A percentile compares a stretch with the other conserved stretches of the same genome.
Conservation (phyloP, 2,113 vertebrate genomes). For the Nothocercus julius region DNA sequence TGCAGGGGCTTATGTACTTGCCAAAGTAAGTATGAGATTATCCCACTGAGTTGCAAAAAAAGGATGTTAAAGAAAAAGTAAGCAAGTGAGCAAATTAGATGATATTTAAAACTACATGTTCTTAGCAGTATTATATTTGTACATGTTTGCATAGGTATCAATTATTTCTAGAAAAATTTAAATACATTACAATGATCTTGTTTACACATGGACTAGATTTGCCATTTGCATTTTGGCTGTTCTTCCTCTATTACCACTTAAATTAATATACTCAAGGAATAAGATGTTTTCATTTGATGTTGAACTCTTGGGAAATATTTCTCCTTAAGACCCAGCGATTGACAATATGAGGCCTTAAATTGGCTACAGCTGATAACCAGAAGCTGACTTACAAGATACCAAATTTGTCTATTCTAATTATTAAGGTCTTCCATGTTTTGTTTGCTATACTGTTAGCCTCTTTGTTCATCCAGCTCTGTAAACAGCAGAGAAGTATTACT, state of each 20-base stretch:
- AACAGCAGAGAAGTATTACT: not conserved
- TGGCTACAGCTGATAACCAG: not conserved
- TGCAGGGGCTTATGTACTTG: not conserved
- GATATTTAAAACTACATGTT: not conserved
- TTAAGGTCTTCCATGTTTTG: not conserved
- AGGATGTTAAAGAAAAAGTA: not conserved
- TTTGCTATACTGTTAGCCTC: not conserved
- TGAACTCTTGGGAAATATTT: not conserved
- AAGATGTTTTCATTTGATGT: not conserved
- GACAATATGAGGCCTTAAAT: not conserved
- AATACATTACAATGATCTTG: not conserved
- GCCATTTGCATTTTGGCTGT: not conserved
- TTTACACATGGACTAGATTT: not conserved
- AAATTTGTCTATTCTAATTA: not conserved
- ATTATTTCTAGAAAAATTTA: not conserved
- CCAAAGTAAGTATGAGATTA: not conserved
- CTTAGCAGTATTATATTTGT: not conserved
- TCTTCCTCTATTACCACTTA: not conserved
- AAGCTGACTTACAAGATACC: not conserved
- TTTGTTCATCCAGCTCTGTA: not conserved
- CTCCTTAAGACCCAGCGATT: not conserved
- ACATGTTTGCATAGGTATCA: accelerated
- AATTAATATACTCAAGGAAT: not conserved
- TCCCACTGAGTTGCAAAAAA: not conserved
- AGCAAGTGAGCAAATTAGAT: not conserved